These are phyloP conservation scores for Vesta saturnalis DNA, from an alignment of 2,888 invertebrate species.

Conservation along the genomic window DNA sequence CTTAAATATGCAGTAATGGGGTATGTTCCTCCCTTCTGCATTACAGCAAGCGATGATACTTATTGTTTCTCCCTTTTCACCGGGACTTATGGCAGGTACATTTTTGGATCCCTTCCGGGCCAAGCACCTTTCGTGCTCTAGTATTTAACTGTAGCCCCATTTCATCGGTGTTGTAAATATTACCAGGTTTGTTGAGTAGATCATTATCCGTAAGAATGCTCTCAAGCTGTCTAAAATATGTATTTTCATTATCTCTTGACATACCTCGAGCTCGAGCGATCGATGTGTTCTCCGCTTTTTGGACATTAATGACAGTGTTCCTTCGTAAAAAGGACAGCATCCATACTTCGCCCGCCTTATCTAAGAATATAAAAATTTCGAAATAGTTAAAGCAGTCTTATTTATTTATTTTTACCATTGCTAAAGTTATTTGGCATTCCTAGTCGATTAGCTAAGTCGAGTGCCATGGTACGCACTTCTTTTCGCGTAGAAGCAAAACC, in stretches of 20 bases:
- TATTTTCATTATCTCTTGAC: not conserved
- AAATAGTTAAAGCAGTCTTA: not conserved
- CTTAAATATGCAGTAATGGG: not conserved
- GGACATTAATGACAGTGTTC: not conserved
- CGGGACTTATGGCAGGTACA: not conserved
- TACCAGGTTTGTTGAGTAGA: no score
- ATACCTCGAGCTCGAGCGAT: not conserved
- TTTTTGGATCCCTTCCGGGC: not conserved
- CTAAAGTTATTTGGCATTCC: not conserved
- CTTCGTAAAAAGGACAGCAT: not conserved
- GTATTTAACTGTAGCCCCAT: not conserved
- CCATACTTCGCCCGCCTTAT: not conserved
- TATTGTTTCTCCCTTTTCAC: slow-evolving; percentile 4
- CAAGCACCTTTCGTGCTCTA: not conserved
- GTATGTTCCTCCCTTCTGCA: not conserved
- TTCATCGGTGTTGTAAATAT: no score
- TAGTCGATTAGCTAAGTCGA: not conserved
- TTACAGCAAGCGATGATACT: not conserved
- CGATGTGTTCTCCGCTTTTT: not conserved
- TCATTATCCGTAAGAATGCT: not conserved
- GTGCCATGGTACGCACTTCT: not conserved
- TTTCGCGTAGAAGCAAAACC: not conserved
- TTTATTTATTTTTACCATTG: not conserved
- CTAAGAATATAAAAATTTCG: not conserved
- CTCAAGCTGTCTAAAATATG: not conserved